Evolutionary conservation across 1,140 invertebrate species (phyloP).

Genomic region (Daktulosphaira vitifoliae): DNA sequence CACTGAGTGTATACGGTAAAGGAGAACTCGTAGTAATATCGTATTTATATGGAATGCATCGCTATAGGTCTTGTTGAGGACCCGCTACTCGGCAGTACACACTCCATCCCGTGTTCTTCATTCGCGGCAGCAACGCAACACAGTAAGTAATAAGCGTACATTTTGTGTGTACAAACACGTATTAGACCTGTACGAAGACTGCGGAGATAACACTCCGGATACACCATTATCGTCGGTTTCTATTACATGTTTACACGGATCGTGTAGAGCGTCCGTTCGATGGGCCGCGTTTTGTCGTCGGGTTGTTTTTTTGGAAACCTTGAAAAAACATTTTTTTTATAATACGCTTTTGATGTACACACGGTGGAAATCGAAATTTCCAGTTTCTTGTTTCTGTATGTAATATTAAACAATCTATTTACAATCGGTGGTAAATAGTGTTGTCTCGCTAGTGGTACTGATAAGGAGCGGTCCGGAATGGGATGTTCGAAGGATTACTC

Average conservation of each 20-base stretch:
- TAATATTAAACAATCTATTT: no score
- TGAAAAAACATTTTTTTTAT: not conserved
- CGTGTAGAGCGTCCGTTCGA: not conserved
- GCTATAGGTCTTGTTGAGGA: no score
- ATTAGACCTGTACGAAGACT: not conserved
- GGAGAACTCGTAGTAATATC: conserved; percentile 4
- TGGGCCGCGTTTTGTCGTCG: not conserved
- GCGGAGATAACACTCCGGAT: conserved; percentile 25
- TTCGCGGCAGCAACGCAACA: not conserved
- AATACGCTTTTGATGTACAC: not conserved
- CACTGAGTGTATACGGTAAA: not conserved
- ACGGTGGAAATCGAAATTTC: conserved; percentile 8
- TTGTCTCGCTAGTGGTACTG: no score
- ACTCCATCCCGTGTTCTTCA: no score
- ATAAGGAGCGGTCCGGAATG: no score
- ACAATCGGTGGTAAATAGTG: no score
- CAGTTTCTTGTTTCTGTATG: not conserved
- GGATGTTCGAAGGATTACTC: no score
- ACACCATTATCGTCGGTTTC: conserved; percentile 7
- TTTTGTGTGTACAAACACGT: conserved; percentile 1
- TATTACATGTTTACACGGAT: conserved; percentile 12
- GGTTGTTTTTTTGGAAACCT: no score
- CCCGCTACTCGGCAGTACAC: no score
- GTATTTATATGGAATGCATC: conserved; percentile 1
- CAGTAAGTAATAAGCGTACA: not conserved